Conservation (phyloP, 2,888 invertebrate genomes). For the Cheiracanthium punctorium region DNA sequence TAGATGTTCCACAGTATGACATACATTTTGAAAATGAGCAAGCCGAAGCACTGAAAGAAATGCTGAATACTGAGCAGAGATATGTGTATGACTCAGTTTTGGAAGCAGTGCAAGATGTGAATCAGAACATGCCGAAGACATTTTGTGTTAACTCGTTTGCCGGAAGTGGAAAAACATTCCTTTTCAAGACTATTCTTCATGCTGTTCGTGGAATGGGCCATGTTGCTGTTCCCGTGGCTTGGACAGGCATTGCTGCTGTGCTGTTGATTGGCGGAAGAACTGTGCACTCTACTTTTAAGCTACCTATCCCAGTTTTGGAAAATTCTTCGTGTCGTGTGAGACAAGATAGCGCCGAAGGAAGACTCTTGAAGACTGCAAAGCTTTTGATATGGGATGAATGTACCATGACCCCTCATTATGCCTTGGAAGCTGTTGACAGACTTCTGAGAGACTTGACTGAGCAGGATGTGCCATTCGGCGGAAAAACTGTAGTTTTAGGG, state of each 20-base stretch:
- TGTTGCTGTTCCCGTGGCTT: background rate
- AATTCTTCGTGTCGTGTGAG: too few species aligned
- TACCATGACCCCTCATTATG: too few species aligned
- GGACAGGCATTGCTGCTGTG: too few species aligned
- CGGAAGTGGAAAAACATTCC: too few species aligned
- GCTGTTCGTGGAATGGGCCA: background rate
- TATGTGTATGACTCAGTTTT: too few species aligned
- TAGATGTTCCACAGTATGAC: background rate
- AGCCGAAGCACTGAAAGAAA: background rate
- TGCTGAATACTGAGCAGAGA: too few species aligned
- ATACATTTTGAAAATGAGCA: background rate
- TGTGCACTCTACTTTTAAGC: background rate
- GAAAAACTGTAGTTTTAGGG: slow-evolving; percentile 54
- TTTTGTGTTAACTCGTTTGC: too few species aligned
- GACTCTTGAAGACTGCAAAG: background rate
- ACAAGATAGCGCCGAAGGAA: background rate
- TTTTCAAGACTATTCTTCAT: slow-evolving; percentile 2
- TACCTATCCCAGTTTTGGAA: too few species aligned
- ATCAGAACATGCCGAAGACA: too few species aligned
- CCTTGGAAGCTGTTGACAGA: too few species aligned
- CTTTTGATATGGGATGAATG: slow-evolving; percentile 1
- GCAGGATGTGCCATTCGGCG: slow-evolving; percentile 50
- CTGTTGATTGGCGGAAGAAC: slow-evolving; percentile 2
- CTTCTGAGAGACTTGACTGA: too few species aligned
- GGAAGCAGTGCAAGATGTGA: too few species aligned